Evolutionary conservation across 1,140 invertebrate genomes (phyloP).

Genomic region (Bombus breviceps): DNA sequence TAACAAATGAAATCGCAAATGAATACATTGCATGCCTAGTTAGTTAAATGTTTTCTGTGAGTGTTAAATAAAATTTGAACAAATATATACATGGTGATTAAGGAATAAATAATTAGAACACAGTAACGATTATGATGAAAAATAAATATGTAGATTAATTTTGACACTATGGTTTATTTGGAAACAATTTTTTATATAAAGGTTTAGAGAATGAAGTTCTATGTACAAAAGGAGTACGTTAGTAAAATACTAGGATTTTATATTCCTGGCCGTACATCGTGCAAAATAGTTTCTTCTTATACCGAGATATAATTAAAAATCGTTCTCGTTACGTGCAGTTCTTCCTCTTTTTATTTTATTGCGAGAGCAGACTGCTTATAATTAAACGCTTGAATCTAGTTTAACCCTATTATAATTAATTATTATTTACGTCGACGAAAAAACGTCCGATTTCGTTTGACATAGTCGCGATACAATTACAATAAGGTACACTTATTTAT

Average conservation of each 20-base stretch:
- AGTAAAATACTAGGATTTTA: slow-evolving; percentile 62
- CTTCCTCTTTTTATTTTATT: slow-evolving; percentile 30
- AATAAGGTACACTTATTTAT: slow-evolving; percentile 54
- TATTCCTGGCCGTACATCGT: slow-evolving; percentile 48
- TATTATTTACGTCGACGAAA: slow-evolving; percentile 6
- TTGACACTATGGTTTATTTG: slow-evolving; percentile 56
- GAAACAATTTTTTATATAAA: slow-evolving; percentile 62
- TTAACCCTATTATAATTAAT: slow-evolving; percentile 45
- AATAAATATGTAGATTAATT: neutral
- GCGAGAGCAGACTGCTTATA: slow-evolving; percentile 39
- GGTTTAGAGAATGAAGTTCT: slow-evolving; percentile 52
- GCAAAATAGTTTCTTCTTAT: slow-evolving; percentile 54
- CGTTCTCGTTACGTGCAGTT: slow-evolving; percentile 2
- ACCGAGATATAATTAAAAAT: slow-evolving; percentile 46
- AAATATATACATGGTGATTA: neutral
- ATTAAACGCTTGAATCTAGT: slow-evolving; percentile 66
- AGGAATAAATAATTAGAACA: neutral
- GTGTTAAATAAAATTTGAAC: neutral
- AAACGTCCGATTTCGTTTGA: neutral
- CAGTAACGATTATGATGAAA: neutral
- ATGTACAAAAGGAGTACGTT: slow-evolving; percentile 53
- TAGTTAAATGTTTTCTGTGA: neutral
- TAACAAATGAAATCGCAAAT: slow-evolving; percentile 20
- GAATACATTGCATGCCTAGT: neutral
- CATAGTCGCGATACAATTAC: neutral